Conservation (phyloP, 2,888 invertebrate species). For the Ophonus ardosiacus region DNA sequence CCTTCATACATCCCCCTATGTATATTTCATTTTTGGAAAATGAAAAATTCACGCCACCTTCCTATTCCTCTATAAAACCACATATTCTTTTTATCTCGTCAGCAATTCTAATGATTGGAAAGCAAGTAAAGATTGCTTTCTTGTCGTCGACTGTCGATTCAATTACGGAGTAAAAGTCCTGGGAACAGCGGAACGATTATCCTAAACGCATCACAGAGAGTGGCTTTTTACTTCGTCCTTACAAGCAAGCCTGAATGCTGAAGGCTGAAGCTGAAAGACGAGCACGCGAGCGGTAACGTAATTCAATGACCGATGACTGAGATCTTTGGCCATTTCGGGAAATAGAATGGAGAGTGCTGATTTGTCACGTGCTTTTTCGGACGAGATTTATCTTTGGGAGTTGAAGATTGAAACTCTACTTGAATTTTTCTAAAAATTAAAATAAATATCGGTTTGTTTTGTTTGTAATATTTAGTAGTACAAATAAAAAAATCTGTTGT, state of each 20-base stretch:
- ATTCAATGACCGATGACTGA: conserved; percentile 34
- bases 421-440: too few relatives aligned
- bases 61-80: background rate
- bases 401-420: too few relatives aligned
- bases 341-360: background rate
- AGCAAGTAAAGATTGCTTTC: conserved; percentile 24
- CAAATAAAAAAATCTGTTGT: too few relatives aligned
- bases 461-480: too few relatives aligned
- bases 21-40: background rate
- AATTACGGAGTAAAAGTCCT: background rate
- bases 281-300: conserved; percentile 29
- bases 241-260: background rate
- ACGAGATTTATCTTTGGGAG: background rate
- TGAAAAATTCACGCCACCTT: background rate
- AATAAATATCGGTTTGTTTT: too few relatives aligned
- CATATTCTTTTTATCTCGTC: conserved; percentile 19
- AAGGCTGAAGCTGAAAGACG: conserved; percentile 2
- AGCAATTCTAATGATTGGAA: conserved; percentile 40
- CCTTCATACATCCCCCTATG: background rate
- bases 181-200: conserved; percentile 17
- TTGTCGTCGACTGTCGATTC: conserved; percentile 30
- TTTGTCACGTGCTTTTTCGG: background rate
- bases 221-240: conserved; percentile 32
- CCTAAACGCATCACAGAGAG: conserved; percentile 43
- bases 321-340: conserved; percentile 34